Conservation (phyloP, 2,797 vertebrate species). For the Urosaurus nigricauda region DNA sequence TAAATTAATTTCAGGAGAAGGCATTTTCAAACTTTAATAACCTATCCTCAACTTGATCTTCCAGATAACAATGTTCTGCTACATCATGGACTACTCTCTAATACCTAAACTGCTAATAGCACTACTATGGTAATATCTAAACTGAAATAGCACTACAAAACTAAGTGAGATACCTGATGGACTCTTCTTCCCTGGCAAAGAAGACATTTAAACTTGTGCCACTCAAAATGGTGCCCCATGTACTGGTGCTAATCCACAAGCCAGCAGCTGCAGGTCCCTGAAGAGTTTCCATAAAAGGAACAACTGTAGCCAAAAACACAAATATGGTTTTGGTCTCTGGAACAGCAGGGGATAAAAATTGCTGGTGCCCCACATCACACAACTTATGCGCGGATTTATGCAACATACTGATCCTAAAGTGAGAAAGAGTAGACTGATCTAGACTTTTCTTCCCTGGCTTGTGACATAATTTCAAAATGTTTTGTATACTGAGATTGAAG, state of each 20-base stretch:
- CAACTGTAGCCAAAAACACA: no score
- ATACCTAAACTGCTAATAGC: no score
- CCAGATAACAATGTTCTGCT: conserved; percentile 9
- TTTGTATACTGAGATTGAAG: background rate
- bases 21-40: conserved; percentile 52
- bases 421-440: conserved; percentile 16
- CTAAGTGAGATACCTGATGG: background rate
- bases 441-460: background rate
- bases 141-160: background rate
- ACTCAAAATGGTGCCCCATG: no score
- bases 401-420: conserved; percentile 42
- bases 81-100: background rate
- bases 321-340: no score
- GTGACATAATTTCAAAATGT: background rate
- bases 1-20: background rate
- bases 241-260: no score
- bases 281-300: no score
- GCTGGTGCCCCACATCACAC: background rate
- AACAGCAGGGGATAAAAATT: no score
- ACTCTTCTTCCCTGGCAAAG: conserved; percentile 16
- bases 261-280: no score
- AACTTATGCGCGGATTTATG: conserved; percentile 32
- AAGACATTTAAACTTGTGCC: background rate
- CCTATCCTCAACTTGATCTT: conserved; percentile 8
- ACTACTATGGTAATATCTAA: background rate